These are phyloP conservation scores for Mionectes macconnelli DNA, from an alignment of 2,113 vertebrate genomes.

Conservation along the genomic window DNA sequence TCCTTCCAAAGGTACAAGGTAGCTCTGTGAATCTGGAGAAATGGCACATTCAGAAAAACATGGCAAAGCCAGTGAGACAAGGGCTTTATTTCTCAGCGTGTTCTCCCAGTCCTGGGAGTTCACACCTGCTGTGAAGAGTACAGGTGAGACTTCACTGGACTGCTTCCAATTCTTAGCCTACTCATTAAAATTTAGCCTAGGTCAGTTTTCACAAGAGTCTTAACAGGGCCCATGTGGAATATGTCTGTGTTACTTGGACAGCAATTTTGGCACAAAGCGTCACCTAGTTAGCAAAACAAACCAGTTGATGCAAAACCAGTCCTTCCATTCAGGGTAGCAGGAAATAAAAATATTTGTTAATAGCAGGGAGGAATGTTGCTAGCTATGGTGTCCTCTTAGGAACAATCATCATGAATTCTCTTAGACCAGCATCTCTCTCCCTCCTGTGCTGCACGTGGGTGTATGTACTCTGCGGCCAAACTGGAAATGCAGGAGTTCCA, in stretches of 20 bases:
- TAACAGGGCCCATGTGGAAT: not conserved
- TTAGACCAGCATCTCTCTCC: not conserved
- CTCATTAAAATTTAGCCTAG: not conserved
- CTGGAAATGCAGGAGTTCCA: not conserved
- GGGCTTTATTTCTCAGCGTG: not conserved
- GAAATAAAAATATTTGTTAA: not conserved
- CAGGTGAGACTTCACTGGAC: not conserved
- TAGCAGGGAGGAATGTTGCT: not conserved
- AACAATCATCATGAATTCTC: not conserved
- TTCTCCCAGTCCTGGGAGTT: not conserved
- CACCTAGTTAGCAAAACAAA: not conserved
- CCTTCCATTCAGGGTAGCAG: not conserved
- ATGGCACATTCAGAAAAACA: not conserved
- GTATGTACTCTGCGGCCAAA: not conserved
- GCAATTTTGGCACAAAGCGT: not conserved
- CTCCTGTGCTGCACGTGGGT: not conserved
- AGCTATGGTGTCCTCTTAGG: not conserved
- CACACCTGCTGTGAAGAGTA: not conserved
- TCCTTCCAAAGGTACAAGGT: not conserved
- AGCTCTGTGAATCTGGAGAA: not conserved
- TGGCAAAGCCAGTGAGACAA: not conserved
- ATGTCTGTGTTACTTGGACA: not conserved
- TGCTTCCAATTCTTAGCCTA: not conserved
- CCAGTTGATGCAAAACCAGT: not conserved
- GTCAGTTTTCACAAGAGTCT: not conserved